Evolutionary conservation across 2,888 invertebrate genomes (phyloP).

Genomic region (Pheosia tremula): DNA sequence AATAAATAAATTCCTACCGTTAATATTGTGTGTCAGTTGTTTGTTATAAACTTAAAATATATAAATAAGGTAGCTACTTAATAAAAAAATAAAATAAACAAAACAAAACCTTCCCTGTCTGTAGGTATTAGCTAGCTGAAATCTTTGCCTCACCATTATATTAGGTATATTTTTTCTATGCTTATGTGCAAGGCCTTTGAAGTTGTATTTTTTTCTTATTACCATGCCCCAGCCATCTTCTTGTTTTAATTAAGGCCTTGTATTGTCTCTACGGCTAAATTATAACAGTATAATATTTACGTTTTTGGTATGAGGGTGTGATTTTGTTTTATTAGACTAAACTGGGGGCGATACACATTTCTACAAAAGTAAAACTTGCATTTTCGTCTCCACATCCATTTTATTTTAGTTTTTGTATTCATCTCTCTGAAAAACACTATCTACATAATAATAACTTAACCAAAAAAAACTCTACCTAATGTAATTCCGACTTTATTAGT

Average conservation of each 20-base stretch:
- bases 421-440: too few species aligned
- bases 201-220: not conserved
- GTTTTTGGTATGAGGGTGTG: slow-evolving; percentile 2
- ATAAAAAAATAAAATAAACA: too few species aligned
- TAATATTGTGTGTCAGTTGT: too few species aligned
- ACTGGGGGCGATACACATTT: not conserved
- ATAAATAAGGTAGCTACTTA: too few species aligned
- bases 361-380: not conserved
- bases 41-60: too few species aligned
- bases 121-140: too few species aligned
- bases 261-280: slow-evolving; percentile 13
- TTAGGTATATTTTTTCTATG: too few species aligned
- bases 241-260: slow-evolving; percentile 16
- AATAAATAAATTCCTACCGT: too few species aligned
- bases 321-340: not conserved
- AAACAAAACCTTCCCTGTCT: too few species aligned
- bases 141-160: too few species aligned
- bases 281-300: slow-evolving; percentile 9
- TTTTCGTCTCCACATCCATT: too few species aligned
- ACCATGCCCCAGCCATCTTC: not conserved
- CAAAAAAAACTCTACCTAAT: not conserved
- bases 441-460: too few species aligned
- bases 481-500: not conserved
- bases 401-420: not conserved
- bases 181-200: not conserved